Evolutionary conservation across 2,888 invertebrate genomes (phyloP), one percentile per base, ranked within the genome.

Genomic region (Drosophila colorata): DNA sequence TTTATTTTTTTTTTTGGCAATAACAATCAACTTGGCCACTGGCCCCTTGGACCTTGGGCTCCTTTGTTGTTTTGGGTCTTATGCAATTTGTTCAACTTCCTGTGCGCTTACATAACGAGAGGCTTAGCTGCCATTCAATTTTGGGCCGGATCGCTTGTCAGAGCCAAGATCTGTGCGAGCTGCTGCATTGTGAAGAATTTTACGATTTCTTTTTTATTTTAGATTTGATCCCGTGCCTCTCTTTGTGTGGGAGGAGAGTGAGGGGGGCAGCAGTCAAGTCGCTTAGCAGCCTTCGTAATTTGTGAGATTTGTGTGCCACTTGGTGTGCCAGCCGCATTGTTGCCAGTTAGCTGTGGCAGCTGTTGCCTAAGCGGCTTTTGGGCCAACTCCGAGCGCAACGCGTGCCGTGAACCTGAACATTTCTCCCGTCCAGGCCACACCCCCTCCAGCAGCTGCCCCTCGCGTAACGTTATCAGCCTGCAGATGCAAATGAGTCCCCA

Each of bases 51-150:
- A 40, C 47, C 66, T 74, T 67, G 60, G 60, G 7, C 43, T 11
- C 61, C 40, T 49, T 63, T 53, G 53, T 53, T 48, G 14, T 60
- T 14, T 48, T 51, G 28, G 67, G 74, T 68, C 59, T 68, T 57
- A 74, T 79, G 79, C 79, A 79, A 79, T 79, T 79, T 83, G 82
- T 82, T 52, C 69, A 58, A 66, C 79, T 79, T 83, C 82, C 82
- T 80, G 82, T 83, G 44, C 66, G 56, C 78, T 69, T 64, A 58
- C 44, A 67, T 70, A 72, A 75, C 73, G 52, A 60, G 48, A 37
- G 70, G 53, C 66, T 67, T 70, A 75, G 61, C 49, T 59, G 61
- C 48, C 20, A 67, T 73, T 46, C 60, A 69, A 59, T 71, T 64
- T 58, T 4, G 13, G 58, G 38, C 13, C 28, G 41, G 46, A 64